Evolutionary conservation across 2,797 vertebrate genomes (phyloP), one percentile per base, ranked within the genome.

Genomic region (Furcifer pardalis): DNA sequence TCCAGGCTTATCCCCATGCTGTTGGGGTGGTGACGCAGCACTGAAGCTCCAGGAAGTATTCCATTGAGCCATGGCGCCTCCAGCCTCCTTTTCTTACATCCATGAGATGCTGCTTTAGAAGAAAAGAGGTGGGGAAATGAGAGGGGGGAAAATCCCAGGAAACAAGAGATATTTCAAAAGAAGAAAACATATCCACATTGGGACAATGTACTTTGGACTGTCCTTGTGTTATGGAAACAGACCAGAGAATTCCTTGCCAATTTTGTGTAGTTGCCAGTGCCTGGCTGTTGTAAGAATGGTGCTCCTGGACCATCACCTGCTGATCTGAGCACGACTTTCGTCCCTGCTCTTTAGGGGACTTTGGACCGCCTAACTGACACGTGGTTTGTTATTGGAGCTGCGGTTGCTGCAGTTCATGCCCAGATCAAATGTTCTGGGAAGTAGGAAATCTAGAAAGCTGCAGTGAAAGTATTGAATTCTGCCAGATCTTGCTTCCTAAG

Each of bases 1-100:
- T 73, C 12, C 87, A 94, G 94, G 90, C 82, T 89, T 90, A 92
- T 89, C 92, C 93, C 83, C 91, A 91, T 79, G 81, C 89, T 90
- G 91, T 87, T 1, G 92, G 93, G 83, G 90, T 93, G 83, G 69
- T 94, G 90, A 91, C 78, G 44, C 90, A 93, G 82, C 79, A 90
- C 68, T 94, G 93, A 94, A 65, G 42, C 56, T 82, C 85, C 65
- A 49, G 74, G 82, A 83, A 77, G 81, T 44, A 86, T 5, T 75
- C 25, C 66, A 77, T 82, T 85, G 71, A 72, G 84, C 90, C 7
- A 17, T 56, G 1, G 8, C 42, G 37, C 59, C 5, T 3, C 62
- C 71, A 79, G 21, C 66, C 56, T 52, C 25, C 86, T 91, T 91
- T 89, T 85, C 84, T 84, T 78, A 80, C 88, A 77, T 78, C 42